Evolutionary conservation across 1,140 invertebrate species (phyloP).

Genomic region (Trichonephila clavata): DNA sequence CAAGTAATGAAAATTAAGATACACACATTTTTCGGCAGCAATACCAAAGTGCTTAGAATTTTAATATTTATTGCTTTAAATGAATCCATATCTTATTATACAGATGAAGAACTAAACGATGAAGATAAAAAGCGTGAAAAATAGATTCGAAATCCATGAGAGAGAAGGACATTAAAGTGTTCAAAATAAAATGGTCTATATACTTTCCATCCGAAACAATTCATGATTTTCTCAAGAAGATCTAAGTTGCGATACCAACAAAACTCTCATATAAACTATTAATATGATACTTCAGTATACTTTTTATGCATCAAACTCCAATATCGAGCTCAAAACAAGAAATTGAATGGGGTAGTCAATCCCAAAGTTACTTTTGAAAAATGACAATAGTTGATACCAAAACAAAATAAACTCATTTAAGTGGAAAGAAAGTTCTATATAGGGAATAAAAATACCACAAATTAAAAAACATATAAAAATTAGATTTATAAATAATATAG

Average conservation of each 20-base stretch:
- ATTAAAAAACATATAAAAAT: too few species aligned
- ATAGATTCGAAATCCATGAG: neutral
- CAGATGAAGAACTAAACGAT: neutral
- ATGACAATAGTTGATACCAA: neutral
- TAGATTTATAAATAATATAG: too few species aligned
- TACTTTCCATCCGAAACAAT: neutral
- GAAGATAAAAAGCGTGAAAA: neutral
- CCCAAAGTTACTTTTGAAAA: neutral
- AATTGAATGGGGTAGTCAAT: neutral
- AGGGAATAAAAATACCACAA: neutral
- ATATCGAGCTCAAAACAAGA: neutral
- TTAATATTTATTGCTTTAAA: neutral
- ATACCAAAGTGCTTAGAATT: neutral
- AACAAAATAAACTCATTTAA: neutral
- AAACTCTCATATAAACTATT: neutral
- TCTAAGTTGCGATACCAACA: neutral
- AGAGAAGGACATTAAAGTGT: neutral
- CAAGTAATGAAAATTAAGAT: neutral
- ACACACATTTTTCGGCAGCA: neutral
- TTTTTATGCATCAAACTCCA: neutral
- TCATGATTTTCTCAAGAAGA: slow-evolving; percentile 18
- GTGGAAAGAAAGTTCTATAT: neutral
- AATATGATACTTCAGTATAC: neutral
- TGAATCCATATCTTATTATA: neutral
- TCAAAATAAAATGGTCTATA: neutral